These are phyloP conservation scores for Zaprionus capensis DNA, from an alignment of 1,140 invertebrate species.

Conservation along the genomic window DNA sequence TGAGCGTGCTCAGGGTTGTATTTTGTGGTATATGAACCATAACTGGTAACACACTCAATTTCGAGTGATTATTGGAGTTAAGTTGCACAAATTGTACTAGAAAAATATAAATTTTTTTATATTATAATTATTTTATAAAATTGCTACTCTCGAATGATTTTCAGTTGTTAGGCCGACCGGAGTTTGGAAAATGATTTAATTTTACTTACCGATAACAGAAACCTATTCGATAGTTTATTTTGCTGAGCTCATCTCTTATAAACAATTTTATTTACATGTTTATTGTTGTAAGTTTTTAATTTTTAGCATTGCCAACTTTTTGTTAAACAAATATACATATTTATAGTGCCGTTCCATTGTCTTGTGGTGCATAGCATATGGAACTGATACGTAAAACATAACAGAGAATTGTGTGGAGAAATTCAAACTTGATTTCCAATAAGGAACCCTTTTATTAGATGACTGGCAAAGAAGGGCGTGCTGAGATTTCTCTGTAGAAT, in stretches of 20 bases:
- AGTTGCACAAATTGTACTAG: neutral
- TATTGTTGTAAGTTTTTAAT: neutral
- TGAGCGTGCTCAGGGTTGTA: conserved; percentile 66
- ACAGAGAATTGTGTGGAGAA: neutral
- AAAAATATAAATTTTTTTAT: neutral
- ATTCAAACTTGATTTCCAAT: neutral
- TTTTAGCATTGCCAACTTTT: neutral
- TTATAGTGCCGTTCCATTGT: neutral
- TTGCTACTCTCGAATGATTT: neutral
- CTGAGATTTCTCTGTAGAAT: conserved; percentile 29
- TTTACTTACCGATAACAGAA: neutral
- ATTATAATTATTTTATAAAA: neutral
- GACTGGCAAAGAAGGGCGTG: neutral
- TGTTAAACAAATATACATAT: neutral
- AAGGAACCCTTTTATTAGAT: neutral
- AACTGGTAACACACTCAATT: conserved; percentile 21
- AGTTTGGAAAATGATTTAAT: neutral
- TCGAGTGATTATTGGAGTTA: neutral
- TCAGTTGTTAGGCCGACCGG: neutral
- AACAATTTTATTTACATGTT: conserved; percentile 2
- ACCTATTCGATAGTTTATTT: conserved; percentile 7
- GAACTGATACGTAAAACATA: neutral
- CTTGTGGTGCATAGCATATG: neutral
- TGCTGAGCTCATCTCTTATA: conserved; percentile 26
- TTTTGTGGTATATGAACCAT: conserved; percentile 43